Conservation (phyloP, 2,113 vertebrate genomes). For the Malurus alboscapulatus region DNA sequence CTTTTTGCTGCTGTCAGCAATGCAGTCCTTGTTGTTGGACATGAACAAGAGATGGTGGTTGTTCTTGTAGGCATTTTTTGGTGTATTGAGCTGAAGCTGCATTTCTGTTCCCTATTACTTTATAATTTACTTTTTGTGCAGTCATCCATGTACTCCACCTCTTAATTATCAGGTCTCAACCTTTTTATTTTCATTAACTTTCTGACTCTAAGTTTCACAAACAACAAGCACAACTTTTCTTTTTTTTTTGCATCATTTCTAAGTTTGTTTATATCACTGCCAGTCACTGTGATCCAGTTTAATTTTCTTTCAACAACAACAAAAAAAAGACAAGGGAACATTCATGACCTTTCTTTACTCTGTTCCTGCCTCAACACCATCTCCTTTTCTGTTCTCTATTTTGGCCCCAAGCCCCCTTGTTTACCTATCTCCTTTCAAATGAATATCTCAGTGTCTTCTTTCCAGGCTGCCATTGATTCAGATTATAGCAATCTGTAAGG, state of each 20-base stretch:
- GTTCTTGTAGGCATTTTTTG: neutral
- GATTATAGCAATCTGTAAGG: neutral
- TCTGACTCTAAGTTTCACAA: neutral
- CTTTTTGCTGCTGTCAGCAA: neutral
- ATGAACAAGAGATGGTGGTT: neutral
- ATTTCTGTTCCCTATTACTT: neutral
- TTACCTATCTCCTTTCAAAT: neutral
- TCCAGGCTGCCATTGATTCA: neutral
- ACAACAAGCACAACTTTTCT: neutral
- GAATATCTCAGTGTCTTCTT: neutral
- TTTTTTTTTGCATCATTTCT: neutral
- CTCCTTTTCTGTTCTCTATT: neutral
- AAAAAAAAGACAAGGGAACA: neutral
- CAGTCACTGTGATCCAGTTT: neutral
- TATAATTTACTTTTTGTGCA: neutral
- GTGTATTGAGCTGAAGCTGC: neutral
- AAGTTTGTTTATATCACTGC: neutral
- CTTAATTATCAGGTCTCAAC: neutral
- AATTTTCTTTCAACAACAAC: neutral
- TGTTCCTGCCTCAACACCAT: neutral
- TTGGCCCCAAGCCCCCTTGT: neutral
- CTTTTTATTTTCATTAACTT: neutral
- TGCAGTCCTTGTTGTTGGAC: neutral
- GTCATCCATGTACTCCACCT: neutral
- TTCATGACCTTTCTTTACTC: neutral